Conservation (phyloP, 2,113 vertebrate species). For the Toxostoma redivivum region DNA sequence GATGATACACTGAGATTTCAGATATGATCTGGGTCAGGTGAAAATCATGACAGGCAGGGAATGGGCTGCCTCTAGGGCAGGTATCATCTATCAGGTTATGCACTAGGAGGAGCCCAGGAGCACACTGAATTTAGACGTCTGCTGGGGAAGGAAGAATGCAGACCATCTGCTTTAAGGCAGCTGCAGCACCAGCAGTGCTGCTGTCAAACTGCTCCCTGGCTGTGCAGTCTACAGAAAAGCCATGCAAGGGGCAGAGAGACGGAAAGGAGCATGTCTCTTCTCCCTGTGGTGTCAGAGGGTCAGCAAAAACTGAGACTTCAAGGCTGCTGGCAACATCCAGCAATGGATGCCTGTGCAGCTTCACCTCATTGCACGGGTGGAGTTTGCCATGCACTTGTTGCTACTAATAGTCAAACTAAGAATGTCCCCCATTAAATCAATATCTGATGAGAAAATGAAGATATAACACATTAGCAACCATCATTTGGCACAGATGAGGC, state of each 20-base stretch:
- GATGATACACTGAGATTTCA: background rate
- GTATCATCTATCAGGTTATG: background rate
- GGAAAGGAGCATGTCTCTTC: background rate
- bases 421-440: background rate
- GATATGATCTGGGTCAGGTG: background rate
- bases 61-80: background rate
- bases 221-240: background rate
- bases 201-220: background rate
- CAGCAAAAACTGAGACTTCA: background rate
- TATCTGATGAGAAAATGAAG: background rate
- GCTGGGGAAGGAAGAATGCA: background rate
- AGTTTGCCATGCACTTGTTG: background rate
- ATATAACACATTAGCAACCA: background rate
- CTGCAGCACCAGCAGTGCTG: background rate
- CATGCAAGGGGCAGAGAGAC: background rate
- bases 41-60: background rate
- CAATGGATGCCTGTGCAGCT: background rate
- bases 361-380: accelerated
- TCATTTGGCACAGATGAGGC: background rate
- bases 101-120: background rate
- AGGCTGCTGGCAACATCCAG: background rate
- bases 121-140: background rate
- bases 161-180: background rate
- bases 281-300: background rate
- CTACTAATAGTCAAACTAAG: background rate